Evolutionary conservation across 2,888 invertebrate species (phyloP).

Genomic region (Calliphora vomitoria): DNA sequence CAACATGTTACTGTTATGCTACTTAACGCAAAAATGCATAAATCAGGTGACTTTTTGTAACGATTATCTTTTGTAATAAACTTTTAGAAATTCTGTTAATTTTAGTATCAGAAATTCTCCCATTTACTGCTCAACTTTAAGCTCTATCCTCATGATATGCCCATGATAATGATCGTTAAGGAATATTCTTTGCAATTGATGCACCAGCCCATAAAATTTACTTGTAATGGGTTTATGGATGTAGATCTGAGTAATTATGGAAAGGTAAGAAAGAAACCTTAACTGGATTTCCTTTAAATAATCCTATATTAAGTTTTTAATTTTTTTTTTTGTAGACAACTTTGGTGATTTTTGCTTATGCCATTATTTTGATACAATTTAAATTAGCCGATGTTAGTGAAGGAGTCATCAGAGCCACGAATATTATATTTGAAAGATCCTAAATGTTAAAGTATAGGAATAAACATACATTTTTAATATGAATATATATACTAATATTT

Average conservation of each 20-base stretch:
- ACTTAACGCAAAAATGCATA: conserved; percentile 47
- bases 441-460: no score
- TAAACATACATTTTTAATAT: no score
- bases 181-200: conserved; percentile 60
- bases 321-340: not conserved
- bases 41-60: conserved; percentile 11
- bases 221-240: conserved; percentile 60
- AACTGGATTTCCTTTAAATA: no score
- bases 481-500: no score
- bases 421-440: not conserved
- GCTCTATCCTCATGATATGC: conserved; percentile 18
- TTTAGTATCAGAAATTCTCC: conserved; percentile 36
- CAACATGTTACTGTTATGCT: conserved; percentile 41
- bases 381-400: conserved; percentile 39
- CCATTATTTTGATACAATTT: conserved; percentile 52
- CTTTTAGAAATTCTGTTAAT: not conserved
- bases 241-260: conserved; percentile 52
- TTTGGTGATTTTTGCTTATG: conserved; percentile 29
- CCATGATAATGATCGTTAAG: conserved; percentile 34
- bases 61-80: no score
- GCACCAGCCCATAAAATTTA: conserved; percentile 46
- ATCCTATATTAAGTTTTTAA: not conserved
- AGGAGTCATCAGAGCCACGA: conserved; percentile 30
- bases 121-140: conserved; percentile 46
- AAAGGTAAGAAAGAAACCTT: no score